Percentiles rank a stretch among this genome's conserved stretches.
Evolutionary conservation across 2,888 invertebrate genomes (phyloP).

Genomic region (Teinopalpus imperialis): DNA sequence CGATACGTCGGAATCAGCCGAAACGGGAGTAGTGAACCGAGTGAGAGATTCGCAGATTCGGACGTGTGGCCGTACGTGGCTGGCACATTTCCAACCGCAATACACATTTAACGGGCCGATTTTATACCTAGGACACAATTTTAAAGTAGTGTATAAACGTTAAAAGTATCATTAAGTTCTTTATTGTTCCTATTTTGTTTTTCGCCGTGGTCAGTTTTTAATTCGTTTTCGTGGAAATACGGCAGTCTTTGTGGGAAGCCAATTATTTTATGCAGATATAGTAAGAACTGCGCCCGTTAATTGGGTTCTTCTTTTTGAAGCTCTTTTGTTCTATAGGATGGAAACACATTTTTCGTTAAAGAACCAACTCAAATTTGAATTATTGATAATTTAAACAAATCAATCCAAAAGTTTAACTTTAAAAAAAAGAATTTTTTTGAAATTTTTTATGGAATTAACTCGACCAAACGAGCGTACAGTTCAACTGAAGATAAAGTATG

Average conservation of each 20-base stretch:
- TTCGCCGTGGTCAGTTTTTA: conserved; percentile 31
- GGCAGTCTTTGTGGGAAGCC: conserved; percentile 22
- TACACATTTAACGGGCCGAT: conserved; percentile 65
- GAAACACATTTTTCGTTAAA: not conserved
- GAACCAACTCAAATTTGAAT: not conserved
- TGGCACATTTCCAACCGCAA: conserved; percentile 69
- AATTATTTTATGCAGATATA: conserved; percentile 27
- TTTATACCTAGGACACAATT: conserved; percentile 72
- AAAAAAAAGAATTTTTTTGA: too few relatives aligned
- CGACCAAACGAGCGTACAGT: too few relatives aligned
- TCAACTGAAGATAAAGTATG: too few relatives aligned
- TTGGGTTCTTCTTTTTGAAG: conserved; percentile 14
- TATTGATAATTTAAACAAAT: too few relatives aligned
- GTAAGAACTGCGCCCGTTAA: conserved; percentile 22
- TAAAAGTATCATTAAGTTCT: conserved; percentile 61
- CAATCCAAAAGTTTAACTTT: too few relatives aligned
- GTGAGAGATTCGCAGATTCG: conserved; percentile 64
- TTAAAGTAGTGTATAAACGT: conserved; percentile 69
- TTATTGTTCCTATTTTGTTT: conserved; percentile 44
- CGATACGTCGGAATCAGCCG: conserved; percentile 58
- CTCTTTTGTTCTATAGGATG: conserved; percentile 16
- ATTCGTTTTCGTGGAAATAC: conserved; percentile 15
- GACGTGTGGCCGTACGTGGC: conserved; percentile 54
- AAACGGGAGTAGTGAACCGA: conserved; percentile 45
- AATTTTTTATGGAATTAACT: too few relatives aligned